Evolutionary conservation across 2,888 invertebrate genomes (phyloP).

Genomic region (Sturmia bella): DNA sequence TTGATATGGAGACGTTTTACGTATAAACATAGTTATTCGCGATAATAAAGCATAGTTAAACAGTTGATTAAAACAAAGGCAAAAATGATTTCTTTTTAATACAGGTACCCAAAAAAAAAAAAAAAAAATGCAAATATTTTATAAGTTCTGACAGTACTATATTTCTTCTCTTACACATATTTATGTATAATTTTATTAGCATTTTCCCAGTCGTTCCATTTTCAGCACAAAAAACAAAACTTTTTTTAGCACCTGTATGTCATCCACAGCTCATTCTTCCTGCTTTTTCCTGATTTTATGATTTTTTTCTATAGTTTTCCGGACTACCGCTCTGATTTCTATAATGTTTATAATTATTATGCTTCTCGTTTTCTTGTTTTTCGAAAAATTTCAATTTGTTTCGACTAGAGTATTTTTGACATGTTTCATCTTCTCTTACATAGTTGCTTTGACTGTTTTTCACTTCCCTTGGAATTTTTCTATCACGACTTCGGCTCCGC

Average conservation of each 20-base stretch:
- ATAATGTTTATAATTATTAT: neutral
- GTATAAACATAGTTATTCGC: neutral
- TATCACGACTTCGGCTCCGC: neutral
- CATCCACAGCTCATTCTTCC: neutral
- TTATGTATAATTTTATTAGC: too few relatives aligned
- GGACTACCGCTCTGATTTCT: neutral
- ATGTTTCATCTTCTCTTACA: neutral
- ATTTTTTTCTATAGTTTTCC: neutral
- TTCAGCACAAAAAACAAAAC: too few relatives aligned
- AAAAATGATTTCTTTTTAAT: too few relatives aligned
- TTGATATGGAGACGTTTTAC: neutral
- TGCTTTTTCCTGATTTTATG: neutral
- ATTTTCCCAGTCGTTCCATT: too few relatives aligned
- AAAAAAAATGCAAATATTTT: too few relatives aligned
- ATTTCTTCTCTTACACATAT: too few relatives aligned
- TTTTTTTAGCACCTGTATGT: too few relatives aligned
- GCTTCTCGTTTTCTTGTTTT: neutral
- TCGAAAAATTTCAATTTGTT: neutral
- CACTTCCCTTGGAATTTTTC: neutral
- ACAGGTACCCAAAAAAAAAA: too few relatives aligned
- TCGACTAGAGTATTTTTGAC: neutral
- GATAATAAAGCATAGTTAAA: neutral
- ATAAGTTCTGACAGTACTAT: too few relatives aligned
- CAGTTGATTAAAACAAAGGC: too few relatives aligned
- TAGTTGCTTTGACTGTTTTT: neutral